A percentile compares a stretch with the other conserved stretches of the same genome.
phyloP scores from a whole-genome alignment of 2,797 vertebrate genomes.

The Spinus olivaceus region DNA sequence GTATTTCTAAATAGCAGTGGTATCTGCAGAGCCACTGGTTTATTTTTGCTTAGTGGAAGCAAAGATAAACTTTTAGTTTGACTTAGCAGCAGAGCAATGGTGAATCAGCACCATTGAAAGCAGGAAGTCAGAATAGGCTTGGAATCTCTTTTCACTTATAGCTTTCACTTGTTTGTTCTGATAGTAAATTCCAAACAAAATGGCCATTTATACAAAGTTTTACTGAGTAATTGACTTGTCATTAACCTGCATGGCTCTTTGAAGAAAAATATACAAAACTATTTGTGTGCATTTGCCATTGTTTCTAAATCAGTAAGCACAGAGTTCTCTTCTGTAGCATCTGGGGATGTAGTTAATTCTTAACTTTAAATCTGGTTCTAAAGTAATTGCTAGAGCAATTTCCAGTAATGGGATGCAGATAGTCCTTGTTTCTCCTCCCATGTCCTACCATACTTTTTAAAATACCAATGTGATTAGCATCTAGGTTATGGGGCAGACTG shows the following conservation, averaged over 20 bases:
- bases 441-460: background rate
- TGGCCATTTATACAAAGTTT: background rate
- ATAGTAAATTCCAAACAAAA: background rate
- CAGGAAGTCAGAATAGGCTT: background rate
- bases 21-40: background rate
- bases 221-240: background rate
- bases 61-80: background rate
- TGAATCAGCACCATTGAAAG: background rate
- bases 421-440: background rate
- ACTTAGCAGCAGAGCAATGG: background rate
- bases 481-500: background rate
- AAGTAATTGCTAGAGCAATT: background rate
- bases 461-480: background rate
- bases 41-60: background rate
- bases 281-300: background rate
- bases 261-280: background rate
- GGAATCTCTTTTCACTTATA: background rate
- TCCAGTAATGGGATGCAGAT: background rate
- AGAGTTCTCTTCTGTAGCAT: background rate
- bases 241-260: background rate
- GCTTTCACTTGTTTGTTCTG: background rate
- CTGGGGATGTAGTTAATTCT: background rate
- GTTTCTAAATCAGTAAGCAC: background rate
- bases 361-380: background rate
- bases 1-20: background rate